These are phyloP conservation scores for Onychomys torridus DNA, from an alignment of 2,797 vertebrate genomes.

Conservation along the genomic window DNA sequence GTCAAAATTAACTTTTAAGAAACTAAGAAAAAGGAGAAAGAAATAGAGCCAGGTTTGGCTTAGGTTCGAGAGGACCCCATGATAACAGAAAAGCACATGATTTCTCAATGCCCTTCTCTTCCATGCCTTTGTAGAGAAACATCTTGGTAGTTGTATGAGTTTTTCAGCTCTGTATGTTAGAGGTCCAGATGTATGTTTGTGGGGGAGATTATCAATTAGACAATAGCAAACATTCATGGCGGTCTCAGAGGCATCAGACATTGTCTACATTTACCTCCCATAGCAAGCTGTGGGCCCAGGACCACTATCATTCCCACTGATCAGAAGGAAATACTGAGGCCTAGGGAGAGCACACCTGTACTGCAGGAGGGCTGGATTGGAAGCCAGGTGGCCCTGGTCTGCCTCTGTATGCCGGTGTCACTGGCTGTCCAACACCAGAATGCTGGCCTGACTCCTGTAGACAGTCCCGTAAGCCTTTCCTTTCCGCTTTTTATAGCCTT, in stretches of 20 bases:
- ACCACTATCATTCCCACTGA: not conserved
- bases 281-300: not conserved
- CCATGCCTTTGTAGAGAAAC: not conserved
- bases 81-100: not conserved
- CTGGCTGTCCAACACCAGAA: slow-evolving; percentile 34
- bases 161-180: not conserved
- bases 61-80: not conserved
- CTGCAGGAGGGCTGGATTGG: not conserved
- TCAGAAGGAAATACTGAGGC: slow-evolving; percentile 4
- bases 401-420: not conserved
- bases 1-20: slow-evolving; percentile 54
- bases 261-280: not conserved
- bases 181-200: not conserved
- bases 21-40: not conserved
- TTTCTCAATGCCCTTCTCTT: not conserved
- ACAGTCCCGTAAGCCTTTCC: slow-evolving; percentile 70
- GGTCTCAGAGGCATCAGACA: not conserved
- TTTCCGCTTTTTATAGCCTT: slow-evolving; percentile 61
- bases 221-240: not conserved
- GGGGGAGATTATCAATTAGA: not conserved
- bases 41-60: not conserved
- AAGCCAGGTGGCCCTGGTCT: not conserved
- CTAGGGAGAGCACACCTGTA: not conserved
- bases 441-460: slow-evolving; percentile 78
- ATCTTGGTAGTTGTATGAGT: not conserved